Percentiles rank a stretch among this genome's conserved stretches.
These are phyloP conservation scores for Eupristina koningsbergeri DNA, from an alignment of 1,140 invertebrate genomes.

Conservation along the genomic window DNA sequence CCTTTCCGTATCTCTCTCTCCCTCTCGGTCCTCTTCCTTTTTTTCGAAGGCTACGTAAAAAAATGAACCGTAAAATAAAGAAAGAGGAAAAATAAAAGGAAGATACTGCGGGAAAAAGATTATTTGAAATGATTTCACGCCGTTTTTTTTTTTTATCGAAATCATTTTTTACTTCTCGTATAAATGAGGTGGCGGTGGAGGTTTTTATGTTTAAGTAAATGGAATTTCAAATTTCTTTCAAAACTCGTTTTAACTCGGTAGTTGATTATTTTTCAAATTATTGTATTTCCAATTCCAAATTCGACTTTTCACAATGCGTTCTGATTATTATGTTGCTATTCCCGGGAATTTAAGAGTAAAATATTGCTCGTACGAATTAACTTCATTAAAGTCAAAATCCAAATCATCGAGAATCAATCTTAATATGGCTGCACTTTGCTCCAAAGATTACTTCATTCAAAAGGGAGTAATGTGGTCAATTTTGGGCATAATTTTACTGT, in stretches of 20 bases:
- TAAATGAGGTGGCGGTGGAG: neutral
- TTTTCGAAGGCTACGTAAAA: constrained; percentile 4
- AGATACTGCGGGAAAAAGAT: constrained; percentile 40
- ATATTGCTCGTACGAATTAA: neutral
- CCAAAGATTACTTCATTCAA: neutral
- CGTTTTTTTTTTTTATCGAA: constrained; percentile 37
- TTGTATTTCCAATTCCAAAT: constrained; percentile 3
- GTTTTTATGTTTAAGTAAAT: constrained; percentile 28
- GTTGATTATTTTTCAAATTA: constrained; percentile 32
- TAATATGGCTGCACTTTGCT: neutral
- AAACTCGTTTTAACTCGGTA: constrained; percentile 24
- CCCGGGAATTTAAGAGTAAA: neutral
- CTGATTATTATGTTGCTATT: neutral
- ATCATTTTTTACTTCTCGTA: neutral
- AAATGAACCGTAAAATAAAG: constrained; percentile 42
- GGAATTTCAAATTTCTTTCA: constrained; percentile 25
- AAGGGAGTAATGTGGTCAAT: too few relatives aligned
- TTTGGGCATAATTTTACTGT: neutral
- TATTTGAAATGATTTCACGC: constrained; percentile 42
- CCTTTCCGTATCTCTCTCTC: constrained; percentile 25
- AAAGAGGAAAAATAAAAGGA: constrained; percentile 21
- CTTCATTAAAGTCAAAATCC: neutral
- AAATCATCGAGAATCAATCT: too few relatives aligned
- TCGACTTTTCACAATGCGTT: neutral
- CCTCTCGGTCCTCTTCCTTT: constrained; percentile 2